A percentile compares a stretch with the other conserved stretches of the same genome.
Evolutionary conservation across 2,797 vertebrate species (phyloP).

Genomic region (Chiroxiphia lanceolata): DNA sequence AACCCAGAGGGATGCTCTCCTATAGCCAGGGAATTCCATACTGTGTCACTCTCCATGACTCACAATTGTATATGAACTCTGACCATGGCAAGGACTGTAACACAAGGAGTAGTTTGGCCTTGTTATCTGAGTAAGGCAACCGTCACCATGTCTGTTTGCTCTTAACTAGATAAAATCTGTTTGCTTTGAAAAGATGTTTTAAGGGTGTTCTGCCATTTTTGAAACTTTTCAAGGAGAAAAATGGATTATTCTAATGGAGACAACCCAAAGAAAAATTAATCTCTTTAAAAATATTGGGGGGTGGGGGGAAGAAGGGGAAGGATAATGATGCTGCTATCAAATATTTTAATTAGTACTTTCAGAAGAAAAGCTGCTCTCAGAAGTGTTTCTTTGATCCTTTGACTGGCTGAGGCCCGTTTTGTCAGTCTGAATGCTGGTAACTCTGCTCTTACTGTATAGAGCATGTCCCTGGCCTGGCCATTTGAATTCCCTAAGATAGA

Average conservation of each 20-base stretch:
- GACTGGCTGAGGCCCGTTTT: background rate
- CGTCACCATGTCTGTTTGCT: background rate
- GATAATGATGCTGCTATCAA: background rate
- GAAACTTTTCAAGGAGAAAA: background rate
- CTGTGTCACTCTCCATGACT: background rate
- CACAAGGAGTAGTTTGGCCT: background rate
- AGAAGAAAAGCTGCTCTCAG: background rate
- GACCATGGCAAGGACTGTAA: background rate
- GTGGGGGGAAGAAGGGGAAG: no score
- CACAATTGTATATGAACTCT: background rate
- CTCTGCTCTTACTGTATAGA: background rate
- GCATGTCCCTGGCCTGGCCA: background rate
- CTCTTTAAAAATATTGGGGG: background rate
- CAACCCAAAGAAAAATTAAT: background rate
- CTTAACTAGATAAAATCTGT: background rate
- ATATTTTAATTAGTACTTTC: background rate
- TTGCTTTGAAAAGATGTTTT: background rate
- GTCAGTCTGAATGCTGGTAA: background rate
- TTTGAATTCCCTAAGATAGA: constrained; percentile 36
- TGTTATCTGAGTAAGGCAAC: background rate
- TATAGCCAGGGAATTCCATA: background rate
- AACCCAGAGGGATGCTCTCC: background rate
- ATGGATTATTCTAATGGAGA: background rate
- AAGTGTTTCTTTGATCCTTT: background rate
- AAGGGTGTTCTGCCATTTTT: background rate